phyloP scores from a whole-genome alignment of 2,888 invertebrate species.

The Cerceris rybyensis region DNA sequence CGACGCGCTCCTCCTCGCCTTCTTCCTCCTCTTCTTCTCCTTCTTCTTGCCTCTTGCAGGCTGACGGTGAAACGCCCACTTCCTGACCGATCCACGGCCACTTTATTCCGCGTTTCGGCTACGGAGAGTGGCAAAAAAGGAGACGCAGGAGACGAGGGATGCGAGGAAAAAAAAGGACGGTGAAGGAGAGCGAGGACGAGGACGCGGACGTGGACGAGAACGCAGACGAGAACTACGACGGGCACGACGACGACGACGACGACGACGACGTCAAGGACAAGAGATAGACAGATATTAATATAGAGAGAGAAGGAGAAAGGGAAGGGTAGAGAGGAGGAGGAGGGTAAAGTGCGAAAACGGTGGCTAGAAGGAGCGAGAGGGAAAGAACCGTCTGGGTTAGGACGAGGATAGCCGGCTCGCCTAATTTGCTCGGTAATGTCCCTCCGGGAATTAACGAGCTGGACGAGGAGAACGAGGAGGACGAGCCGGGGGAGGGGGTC shows the following conservation, averaged over 20 bases:
- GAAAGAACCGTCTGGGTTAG: neutral
- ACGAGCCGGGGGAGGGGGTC: neutral
- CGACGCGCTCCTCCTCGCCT: neutral
- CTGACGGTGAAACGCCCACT: slow-evolving; percentile 78
- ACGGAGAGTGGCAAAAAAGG: no score
- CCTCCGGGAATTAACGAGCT: slow-evolving; percentile 63
- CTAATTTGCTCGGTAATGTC: slow-evolving; percentile 66
- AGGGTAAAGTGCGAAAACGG: slow-evolving; percentile 5
- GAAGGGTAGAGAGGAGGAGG: neutral
- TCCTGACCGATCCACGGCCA: slow-evolving; percentile 71
- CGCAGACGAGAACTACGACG: no score
- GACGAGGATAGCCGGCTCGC: slow-evolving; percentile 29
- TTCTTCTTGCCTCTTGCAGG: slow-evolving; percentile 33
- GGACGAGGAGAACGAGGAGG: slow-evolving; percentile 13
- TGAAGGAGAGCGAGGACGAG: neutral
- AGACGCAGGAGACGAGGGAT: neutral
- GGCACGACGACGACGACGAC: no score
- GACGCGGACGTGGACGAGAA: no score
- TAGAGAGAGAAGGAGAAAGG: slow-evolving; percentile 10
- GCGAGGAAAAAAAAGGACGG: neutral
- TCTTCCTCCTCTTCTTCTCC: slow-evolving; percentile 39
- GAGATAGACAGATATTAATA: no score
- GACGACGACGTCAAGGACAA: no score
- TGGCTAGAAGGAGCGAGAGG: neutral
- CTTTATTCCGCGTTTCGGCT: slow-evolving; percentile 55